Percentiles rank a stretch among this genome's conserved stretches.
phyloP scores from a whole-genome alignment of 1,140 invertebrate genomes.

The Drosophila tani region DNA sequence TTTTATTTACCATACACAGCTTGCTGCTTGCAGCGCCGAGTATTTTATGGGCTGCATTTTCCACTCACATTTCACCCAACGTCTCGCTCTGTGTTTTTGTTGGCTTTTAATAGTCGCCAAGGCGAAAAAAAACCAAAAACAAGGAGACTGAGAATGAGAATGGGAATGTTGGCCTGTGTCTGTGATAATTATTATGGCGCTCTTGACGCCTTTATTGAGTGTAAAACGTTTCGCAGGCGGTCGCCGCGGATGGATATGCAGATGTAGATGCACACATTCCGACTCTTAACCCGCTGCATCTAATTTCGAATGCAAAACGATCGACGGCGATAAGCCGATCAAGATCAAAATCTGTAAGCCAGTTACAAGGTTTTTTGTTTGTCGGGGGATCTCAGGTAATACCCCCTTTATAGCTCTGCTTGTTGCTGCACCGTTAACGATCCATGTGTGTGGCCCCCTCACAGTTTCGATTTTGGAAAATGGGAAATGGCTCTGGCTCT shows the following conservation, averaged over 20 bases:
- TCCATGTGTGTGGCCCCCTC: constrained; percentile 47
- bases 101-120: constrained; percentile 49
- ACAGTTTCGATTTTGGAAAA: constrained; percentile 1
- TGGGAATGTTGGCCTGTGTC: constrained; percentile 31
- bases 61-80: not conserved
- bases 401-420: constrained; percentile 3
- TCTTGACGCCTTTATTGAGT: constrained; percentile 82
- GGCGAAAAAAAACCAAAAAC: constrained; percentile 2
- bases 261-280: constrained; percentile 15
- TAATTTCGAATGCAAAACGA: constrained; percentile 76
- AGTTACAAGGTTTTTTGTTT: constrained; percentile 33
- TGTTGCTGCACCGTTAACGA: constrained; percentile 16
- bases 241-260: constrained; percentile 63
- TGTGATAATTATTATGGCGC: constrained; percentile 79
- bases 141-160: constrained; percentile 7
- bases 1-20: constrained; percentile 72
- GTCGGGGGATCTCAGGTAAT: constrained; percentile 6
- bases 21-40: not conserved
- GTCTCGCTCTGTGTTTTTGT: constrained; percentile 19
- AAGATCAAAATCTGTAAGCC: constrained; percentile 44
- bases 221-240: constrained; percentile 77
- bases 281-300: constrained; percentile 7
- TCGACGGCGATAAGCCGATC: constrained; percentile 61
- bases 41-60: constrained; percentile 64
- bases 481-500: not conserved